Evolutionary conservation across 2,113 vertebrate genomes (phyloP), one percentile per base, ranked within the genome.

Genomic region (Oxygymnocypris stewartii): DNA sequence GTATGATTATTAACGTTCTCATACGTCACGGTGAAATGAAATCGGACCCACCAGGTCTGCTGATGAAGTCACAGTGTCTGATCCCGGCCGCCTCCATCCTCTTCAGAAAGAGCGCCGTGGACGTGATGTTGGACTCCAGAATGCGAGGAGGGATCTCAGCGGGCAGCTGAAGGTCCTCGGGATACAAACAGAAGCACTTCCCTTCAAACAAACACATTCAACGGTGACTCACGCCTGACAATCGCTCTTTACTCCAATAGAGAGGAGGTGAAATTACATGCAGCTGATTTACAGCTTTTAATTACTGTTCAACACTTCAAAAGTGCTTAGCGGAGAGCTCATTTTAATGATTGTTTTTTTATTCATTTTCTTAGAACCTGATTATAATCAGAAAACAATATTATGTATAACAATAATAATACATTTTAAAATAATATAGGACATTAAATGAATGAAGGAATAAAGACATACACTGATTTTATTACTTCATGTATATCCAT

Each of bases 131-230:
- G 79, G 96, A 95, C 87, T 96, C 96, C 89, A 97, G 90, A 83
- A 98, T 94, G 77, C 92, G 94, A 0, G 95, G 94, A n/a, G 89
- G 82, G 63, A 73, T 91, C 78, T 93, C 91, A 3, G 87, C 75
- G 11, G 90, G 91, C 25, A 92, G 90, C 67, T 85, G 79, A 0
- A 75, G 92, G 61, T 96, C 96, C 76, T 97, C 96, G 6, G 96
- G 93, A 82, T 97, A 98, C 37, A 98, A 92, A 75, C 97, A 94
- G 94, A 98, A 97, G 84, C 96, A 94, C 90, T 97, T 98, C 57
- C 96, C 97, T 99, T 57, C 4, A 90, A 92, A 84, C 79, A 88
- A 49, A 79, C 6, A 89, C 20, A 84, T 10, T 49, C 8, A 84
- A 51, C 16, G 71, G 1, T n/a, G 16, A 23, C 73, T 28, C 28